Evolutionary conservation across 2,113 vertebrate genomes (phyloP).

Genomic region (Neolamprologus caudopunctatus): DNA sequence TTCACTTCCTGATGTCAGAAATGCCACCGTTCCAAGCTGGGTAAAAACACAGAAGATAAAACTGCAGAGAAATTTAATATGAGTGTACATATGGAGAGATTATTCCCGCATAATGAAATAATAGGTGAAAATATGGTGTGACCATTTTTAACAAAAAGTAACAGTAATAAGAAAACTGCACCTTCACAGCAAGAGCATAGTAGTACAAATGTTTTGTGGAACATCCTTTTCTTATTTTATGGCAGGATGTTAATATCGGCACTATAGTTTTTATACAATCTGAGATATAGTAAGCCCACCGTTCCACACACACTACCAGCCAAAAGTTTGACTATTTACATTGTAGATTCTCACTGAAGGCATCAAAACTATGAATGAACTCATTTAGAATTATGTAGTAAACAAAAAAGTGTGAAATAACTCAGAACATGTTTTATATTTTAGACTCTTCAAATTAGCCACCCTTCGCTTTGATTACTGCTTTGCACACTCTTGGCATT

Average conservation of each 20-base stretch:
- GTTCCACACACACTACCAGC: not conserved
- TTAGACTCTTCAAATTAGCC: not conserved
- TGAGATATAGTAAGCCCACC: not conserved
- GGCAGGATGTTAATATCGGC: not conserved
- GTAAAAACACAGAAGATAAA: not conserved
- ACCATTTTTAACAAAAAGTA: not conserved
- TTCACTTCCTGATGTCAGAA: conserved; percentile 38
- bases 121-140: not conserved
- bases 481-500: not conserved
- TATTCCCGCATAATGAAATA: not conserved
- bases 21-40: not conserved
- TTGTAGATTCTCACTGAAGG: not conserved
- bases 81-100: not conserved
- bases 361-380: not conserved
- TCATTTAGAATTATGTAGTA: not conserved
- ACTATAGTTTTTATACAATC: not conserved
- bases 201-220: not conserved
- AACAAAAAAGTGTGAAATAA: not conserved
- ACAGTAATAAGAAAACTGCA: not conserved
- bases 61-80: not conserved
- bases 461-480: not conserved
- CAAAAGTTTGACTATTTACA: not conserved
- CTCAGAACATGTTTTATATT: not conserved
- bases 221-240: not conserved
- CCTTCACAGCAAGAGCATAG: not conserved